Evolutionary conservation across 1,140 invertebrate species (phyloP).

Genomic region (Pseudoatta argentina): DNA sequence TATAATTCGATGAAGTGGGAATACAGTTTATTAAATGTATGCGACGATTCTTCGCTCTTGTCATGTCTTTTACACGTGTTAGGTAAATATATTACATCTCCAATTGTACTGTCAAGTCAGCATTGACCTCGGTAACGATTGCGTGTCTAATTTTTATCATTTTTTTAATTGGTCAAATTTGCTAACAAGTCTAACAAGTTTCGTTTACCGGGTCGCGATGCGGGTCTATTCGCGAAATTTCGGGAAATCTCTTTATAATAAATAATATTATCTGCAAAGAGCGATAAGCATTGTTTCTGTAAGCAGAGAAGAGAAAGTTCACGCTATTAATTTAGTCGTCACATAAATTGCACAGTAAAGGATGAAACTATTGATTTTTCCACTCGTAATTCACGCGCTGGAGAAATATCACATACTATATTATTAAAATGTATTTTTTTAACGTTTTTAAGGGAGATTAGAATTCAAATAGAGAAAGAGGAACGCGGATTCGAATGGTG

Average conservation of each 20-base stretch:
- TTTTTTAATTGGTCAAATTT: not conserved
- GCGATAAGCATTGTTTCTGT: conserved; percentile 5
- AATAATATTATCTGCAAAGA: conserved; percentile 17
- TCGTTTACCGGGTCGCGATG: not conserved
- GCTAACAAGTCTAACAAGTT: not conserved
- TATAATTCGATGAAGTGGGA: conserved; percentile 15
- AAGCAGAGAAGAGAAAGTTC: not conserved
- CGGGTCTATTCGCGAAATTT: conserved; percentile 7
- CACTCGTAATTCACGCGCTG: conserved; percentile 4
- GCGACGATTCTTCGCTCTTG: not conserved
- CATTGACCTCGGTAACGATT: conserved; percentile 14
- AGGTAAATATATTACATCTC: conserved; percentile 19
- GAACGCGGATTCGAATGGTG: not conserved
- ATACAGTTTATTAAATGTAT: conserved; percentile 42
- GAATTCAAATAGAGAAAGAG: not conserved
- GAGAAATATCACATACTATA: not conserved
- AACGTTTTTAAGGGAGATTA: conserved; percentile 23
- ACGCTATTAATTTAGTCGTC: conserved; percentile 35
- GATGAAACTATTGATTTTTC: conserved; percentile 46
- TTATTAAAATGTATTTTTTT: conserved; percentile 61
- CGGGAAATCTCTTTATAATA: not conserved
- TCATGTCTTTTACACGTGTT: not conserved
- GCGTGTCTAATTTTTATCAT: not conserved
- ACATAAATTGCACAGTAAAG: conserved; percentile 21
- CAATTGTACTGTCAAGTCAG: conserved; percentile 30